Base-by-base conservation (phyloP, 2,888 invertebrate genomes). In the Tanypteryx hageni region DNA sequence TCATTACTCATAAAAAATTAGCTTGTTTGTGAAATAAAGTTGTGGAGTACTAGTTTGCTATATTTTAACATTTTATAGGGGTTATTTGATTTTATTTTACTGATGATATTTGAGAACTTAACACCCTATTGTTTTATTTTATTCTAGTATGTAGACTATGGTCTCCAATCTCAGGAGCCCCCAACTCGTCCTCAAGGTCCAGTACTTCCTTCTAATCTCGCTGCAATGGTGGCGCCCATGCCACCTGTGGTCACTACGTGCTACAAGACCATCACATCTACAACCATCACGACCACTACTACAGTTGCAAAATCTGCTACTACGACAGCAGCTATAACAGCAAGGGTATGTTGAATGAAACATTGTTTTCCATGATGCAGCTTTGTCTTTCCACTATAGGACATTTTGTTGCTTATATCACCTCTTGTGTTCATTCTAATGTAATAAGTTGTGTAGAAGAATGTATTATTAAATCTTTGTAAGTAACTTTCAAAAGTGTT, bases 161-260 rank as follows among this genome's bases (percentile, higher is more conserved):
- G 99, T 61, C 96, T 98, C 89, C 97, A 98, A 94, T 97, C 98
- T 93, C 97, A 98, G 95, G 99, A 99, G 94, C 99, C 99, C 13
- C 98, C 99, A 0, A 96, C 96, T 61, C 97, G 98, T 94, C 97
- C 98, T 0, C 97, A 97, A 94, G 97, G 98, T 7, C 96, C 97
- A 8, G 97, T 97, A 16, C 94, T 97, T 92, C 97, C 97, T 0
- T 96, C 97, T 7, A 96, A 96, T 93, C 94, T 97, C 84, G 96
- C 96, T 0, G 96, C 97, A 0, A 96, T 97, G 95, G 94, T 97
- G 84, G 96, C 96, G 76, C 96, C 97, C 4, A 93, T 94, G 61
- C 94, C 94, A 89, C 96, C 96, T 91, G 89, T 96, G 81, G 89
- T 89, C 31, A 96, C 96, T 92, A 96, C 96, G 16, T 95, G 95